These are phyloP conservation scores for Caradrina kadenii DNA, from an alignment of 2,888 invertebrate genomes.

Conservation along the genomic window DNA sequence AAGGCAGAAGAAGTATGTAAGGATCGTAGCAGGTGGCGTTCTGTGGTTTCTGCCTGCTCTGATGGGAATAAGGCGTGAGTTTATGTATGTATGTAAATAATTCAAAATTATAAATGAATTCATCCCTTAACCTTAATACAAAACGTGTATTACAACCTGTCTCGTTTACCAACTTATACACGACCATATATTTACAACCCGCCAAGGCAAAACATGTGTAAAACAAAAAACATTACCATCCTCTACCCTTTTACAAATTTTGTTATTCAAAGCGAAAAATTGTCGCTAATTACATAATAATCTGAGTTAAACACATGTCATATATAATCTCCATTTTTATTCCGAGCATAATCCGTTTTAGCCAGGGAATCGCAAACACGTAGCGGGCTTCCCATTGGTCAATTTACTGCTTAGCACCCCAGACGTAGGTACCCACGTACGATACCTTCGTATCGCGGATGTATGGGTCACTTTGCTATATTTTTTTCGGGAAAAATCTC, in stretches of 20 bases:
- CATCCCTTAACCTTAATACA: background rate
- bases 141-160: background rate
- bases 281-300: conserved; percentile 60
- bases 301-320: conserved; percentile 52
- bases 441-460: conserved; percentile 54
- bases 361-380: conserved; percentile 44
- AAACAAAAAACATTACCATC: conserved; percentile 1
- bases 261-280: conserved; percentile 42
- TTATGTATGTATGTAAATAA: too few relatives aligned
- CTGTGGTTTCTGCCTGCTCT: too few relatives aligned
- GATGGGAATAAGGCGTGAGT: too few relatives aligned
- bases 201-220: conserved; percentile 16
- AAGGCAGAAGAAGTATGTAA: too few relatives aligned
- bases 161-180: conserved; percentile 4
- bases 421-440: conserved; percentile 59
- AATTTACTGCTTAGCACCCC: conserved; percentile 60
- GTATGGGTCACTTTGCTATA: conserved; percentile 52
- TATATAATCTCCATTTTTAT: conserved; percentile 57
- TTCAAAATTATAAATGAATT: background rate
- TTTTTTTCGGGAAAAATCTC: conserved; percentile 37
- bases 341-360: conserved; percentile 36
- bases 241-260: conserved; percentile 20
- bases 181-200: conserved; percentile 4
- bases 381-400: conserved; percentile 28
- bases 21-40: too few relatives aligned